Conservation (phyloP, 2,888 invertebrate species). For the Nezara viridula region DNA sequence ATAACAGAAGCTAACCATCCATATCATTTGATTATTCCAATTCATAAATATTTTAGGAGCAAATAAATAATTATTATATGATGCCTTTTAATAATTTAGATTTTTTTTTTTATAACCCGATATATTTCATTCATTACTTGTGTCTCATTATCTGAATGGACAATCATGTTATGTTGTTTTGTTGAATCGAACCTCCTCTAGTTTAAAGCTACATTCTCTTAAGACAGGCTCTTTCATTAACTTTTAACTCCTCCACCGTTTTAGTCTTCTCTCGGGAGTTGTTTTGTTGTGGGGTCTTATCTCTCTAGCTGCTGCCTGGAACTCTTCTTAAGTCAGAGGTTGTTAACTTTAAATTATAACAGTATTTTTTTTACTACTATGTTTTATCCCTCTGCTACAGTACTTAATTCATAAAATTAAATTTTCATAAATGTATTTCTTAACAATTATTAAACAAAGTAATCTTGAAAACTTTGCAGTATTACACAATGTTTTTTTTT, state of each 20-base stretch:
- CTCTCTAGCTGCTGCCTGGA: background rate
- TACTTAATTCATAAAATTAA: background rate
- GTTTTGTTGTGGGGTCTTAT: background rate
- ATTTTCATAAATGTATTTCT: background rate
- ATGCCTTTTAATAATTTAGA: too few relatives aligned
- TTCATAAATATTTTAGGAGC: too few relatives aligned
- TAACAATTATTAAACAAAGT: too few relatives aligned
- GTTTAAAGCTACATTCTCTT: too few relatives aligned
- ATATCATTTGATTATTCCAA: too few relatives aligned
- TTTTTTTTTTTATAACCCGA: too few relatives aligned
- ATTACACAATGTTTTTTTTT: too few relatives aligned
- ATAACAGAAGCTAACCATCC: too few relatives aligned
- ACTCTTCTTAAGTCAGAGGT: background rate
- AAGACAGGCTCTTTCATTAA: background rate
- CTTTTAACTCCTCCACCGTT: slow-evolving; percentile 14
- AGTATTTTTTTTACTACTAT: background rate
- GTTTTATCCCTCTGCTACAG: background rate
- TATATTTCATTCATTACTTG: too few relatives aligned
- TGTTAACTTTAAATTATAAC: slow-evolving; percentile 10
- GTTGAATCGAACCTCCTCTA: background rate
- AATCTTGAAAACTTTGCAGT: too few relatives aligned
- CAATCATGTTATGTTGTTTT: background rate
- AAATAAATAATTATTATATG: too few relatives aligned
- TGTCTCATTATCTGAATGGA: too few relatives aligned
- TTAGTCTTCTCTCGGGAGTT: slow-evolving; percentile 5